Evolutionary conservation across 2,888 invertebrate species (phyloP).

Genomic region (Caprella mutica): DNA sequence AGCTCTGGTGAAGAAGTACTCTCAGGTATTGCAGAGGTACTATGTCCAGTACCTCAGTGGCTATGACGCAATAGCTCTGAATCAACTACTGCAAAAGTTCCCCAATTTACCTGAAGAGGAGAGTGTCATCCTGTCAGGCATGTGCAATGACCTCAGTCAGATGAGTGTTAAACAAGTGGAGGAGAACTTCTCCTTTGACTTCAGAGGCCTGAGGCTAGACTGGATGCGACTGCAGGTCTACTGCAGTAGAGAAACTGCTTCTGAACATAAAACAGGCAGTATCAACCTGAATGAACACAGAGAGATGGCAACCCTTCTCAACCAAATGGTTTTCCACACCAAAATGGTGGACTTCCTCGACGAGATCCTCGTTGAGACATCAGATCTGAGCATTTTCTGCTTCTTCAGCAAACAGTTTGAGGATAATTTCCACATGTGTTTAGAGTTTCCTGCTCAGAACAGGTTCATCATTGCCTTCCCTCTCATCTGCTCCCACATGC

Average conservation of each 20-base stretch:
- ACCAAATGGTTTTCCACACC: slow-evolving; percentile 91
- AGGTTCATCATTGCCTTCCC: slow-evolving; percentile 97
- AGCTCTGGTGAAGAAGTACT: slow-evolving; percentile 81
- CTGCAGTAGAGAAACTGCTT: slow-evolving; percentile 60
- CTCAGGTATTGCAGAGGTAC: slow-evolving; percentile 92
- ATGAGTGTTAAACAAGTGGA: slow-evolving; percentile 80
- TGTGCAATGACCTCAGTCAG: slow-evolving; percentile 75
- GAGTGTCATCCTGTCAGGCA: slow-evolving; percentile 79
- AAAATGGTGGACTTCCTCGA: slow-evolving; percentile 97
- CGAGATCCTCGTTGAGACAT: slow-evolving; percentile 90
- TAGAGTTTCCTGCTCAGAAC: slow-evolving; percentile 97
- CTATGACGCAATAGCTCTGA: slow-evolving; percentile 85
- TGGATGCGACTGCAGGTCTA: slow-evolving; percentile 96
- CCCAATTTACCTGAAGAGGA: slow-evolving; percentile 65
- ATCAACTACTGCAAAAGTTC: slow-evolving; percentile 62
- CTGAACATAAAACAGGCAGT: slow-evolving; percentile 51
- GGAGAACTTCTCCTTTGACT: slow-evolving; percentile 90
- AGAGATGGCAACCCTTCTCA: slow-evolving; percentile 79
- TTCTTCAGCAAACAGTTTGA: slow-evolving; percentile 95
- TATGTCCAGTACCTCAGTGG: slow-evolving; percentile 94
- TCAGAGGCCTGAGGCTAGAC: slow-evolving; percentile 84
- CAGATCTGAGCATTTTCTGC: slow-evolving; percentile 94
- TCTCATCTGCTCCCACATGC: slow-evolving; percentile 92
- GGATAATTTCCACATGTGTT: slow-evolving; percentile 95
- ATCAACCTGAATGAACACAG: slow-evolving; percentile 66